phyloP scores from a whole-genome alignment of 1,140 invertebrate genomes.

The Tetramorium alpestre region DNA sequence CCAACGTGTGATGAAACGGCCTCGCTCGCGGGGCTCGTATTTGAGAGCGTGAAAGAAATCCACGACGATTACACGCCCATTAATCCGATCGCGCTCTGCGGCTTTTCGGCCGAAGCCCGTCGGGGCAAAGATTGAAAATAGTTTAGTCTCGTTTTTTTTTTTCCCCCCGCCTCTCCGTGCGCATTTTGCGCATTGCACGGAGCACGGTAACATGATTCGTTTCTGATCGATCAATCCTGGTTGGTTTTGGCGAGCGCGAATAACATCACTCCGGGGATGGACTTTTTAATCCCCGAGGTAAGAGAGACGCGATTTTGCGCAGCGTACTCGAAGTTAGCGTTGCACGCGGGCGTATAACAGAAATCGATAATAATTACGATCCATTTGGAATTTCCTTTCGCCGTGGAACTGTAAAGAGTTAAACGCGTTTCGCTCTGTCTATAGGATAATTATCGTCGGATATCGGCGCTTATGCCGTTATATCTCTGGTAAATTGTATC shows the following conservation, averaged over 20 bases:
- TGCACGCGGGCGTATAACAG: neutral
- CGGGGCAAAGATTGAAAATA: slow-evolving; percentile 14
- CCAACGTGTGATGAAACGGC: slow-evolving; percentile 20
- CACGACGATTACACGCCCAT: slow-evolving; percentile 39
- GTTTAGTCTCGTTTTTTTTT: neutral
- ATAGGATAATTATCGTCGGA: slow-evolving; percentile 42
- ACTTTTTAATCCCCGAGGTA: slow-evolving; percentile 11
- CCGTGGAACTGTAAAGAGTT: neutral
- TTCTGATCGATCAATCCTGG: slow-evolving; percentile 11
- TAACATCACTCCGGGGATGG: slow-evolving; percentile 9
- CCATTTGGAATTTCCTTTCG: slow-evolving; percentile 13
- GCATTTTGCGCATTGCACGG: neutral
- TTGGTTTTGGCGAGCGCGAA: slow-evolving; percentile 24
- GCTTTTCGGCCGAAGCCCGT: slow-evolving; percentile 32
- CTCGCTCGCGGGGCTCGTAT: neutral
- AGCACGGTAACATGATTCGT: neutral
- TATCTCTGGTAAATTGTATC: slow-evolving; percentile 13
- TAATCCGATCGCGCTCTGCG: slow-evolving; percentile 36
- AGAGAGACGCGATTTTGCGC: neutral
- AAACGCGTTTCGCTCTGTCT: neutral
- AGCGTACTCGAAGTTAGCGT: neutral
- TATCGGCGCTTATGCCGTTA: slow-evolving; percentile 13
- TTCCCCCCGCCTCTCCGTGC: neutral
- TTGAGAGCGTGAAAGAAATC: slow-evolving; percentile 36
- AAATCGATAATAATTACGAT: slow-evolving; percentile 54